phyloP scores from a whole-genome alignment of 2,113 vertebrate species.

The Tragelaphus scriptus region DNA sequence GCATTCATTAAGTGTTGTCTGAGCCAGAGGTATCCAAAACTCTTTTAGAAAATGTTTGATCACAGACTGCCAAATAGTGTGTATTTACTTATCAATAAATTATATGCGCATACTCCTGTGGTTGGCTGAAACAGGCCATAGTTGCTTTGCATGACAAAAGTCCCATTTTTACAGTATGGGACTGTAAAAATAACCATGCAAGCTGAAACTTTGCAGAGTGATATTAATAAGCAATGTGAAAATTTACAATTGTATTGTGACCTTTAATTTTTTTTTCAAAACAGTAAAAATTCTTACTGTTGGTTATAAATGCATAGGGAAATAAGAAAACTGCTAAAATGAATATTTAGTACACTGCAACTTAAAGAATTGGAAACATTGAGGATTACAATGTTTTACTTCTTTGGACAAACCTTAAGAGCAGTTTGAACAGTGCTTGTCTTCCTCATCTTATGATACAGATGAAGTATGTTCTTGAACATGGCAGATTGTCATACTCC shows the following conservation, averaged over 20 bases:
- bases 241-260: conserved; percentile 28
- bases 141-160: not conserved
- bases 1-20: not conserved
- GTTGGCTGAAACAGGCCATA: not conserved
- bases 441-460: not conserved
- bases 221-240: conserved; percentile 3
- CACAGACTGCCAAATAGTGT: not conserved
- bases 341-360: not conserved
- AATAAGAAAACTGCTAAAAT: conserved; percentile 45
- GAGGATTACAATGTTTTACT: conserved; percentile 6
- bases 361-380: not conserved
- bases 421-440: not conserved
- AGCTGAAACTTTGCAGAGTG: not conserved
- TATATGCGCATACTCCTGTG: not conserved
- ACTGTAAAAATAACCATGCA: not conserved
- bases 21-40: not conserved
- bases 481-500: not conserved
- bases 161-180: not conserved
- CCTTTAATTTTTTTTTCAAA: not conserved
- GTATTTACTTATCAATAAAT: conserved; percentile 37
- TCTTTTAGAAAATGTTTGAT: conserved; percentile 12
- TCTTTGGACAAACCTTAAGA: not conserved
- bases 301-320: conserved; percentile 32
- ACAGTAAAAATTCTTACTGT: not conserved
- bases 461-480: not conserved